Conservation (phyloP, 2,888 invertebrate genomes). For the Aplocera efformata region DNA sequence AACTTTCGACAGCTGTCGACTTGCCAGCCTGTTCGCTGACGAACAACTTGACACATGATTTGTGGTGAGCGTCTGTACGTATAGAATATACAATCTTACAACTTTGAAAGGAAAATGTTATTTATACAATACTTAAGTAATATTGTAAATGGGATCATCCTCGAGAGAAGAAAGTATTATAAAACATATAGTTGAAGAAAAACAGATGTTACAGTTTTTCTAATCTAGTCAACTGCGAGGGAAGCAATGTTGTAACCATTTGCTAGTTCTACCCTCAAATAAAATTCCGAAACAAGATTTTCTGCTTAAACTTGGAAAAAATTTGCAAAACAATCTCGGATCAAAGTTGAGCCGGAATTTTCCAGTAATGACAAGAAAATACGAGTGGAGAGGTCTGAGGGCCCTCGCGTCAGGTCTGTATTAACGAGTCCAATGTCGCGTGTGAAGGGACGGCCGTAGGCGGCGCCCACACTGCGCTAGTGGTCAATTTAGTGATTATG, state of each 20-base stretch:
- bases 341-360: conserved; percentile 16
- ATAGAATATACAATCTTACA: no score
- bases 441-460: conserved; percentile 28
- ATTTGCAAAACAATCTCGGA: conserved; percentile 13
- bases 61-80: no score
- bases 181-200: no score
- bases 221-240: no score
- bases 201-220: no score
- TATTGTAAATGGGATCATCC: no score
- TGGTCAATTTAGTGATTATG: neutral
- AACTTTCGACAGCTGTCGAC: conserved; percentile 35
- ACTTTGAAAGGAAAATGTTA: no score
- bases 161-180: no score
- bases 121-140: no score
- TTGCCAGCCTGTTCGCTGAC: conserved; percentile 8
- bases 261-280: neutral
- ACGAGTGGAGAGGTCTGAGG: conserved; percentile 25
- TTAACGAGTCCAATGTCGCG: conserved; percentile 43
- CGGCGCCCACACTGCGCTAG: neutral
- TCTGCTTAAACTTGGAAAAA: neutral
- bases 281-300: neutral
- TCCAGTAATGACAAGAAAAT: conserved; percentile 28
- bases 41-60: no score
- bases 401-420: conserved; percentile 31
- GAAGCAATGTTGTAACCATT: no score